Evolutionary conservation across 2,797 vertebrate genomes (phyloP).

Genomic region (Acanthopagrus latus): DNA sequence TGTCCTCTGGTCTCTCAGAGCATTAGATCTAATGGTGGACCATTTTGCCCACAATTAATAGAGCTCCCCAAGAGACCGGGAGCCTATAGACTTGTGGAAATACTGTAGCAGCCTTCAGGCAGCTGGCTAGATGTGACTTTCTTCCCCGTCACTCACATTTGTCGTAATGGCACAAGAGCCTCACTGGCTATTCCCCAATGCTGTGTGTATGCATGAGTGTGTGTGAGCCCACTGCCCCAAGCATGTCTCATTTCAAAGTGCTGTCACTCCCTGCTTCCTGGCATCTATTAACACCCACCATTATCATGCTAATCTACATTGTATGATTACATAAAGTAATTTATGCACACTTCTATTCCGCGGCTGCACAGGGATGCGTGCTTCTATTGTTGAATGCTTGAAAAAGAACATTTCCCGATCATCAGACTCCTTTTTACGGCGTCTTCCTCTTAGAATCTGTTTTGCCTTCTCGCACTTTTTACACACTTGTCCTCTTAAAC

Average conservation of each 20-base stretch:
- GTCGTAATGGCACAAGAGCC: conserved; percentile 84
- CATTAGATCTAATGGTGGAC: conserved; percentile 82
- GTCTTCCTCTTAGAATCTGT: conserved; percentile 32
- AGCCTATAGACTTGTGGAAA: conserved; percentile 85
- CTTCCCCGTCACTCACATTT: conserved; percentile 88
- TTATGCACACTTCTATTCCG: conserved; percentile 96
- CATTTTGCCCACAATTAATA: conserved; percentile 86
- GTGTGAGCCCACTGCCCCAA: conserved; percentile 90
- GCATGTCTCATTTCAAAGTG: conserved; percentile 98
- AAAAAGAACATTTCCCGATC: conserved; percentile 65
- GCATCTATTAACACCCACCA: conserved; percentile 99
- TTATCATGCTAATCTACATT: conserved; percentile 99
- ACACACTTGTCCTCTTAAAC: conserved; percentile 42
- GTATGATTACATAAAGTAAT: conserved; percentile 99
- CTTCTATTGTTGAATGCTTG: conserved; percentile 84
- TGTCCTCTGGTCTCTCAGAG: conserved; percentile 78
- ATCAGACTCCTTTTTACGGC: conserved; percentile 43
- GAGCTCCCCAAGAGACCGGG: conserved; percentile 81
- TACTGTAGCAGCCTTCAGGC: conserved; percentile 84
- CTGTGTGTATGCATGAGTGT: conserved; percentile 76
- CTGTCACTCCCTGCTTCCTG: conserved; percentile 98
- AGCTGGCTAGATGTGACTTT: conserved; percentile 83
- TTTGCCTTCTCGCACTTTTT: conserved; percentile 54
- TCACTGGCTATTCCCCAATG: conserved; percentile 86
- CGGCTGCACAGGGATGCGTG: conserved; percentile 88